Conservation (phyloP, 2,113 vertebrate genomes). For the Rafetus swinhoei region DNA sequence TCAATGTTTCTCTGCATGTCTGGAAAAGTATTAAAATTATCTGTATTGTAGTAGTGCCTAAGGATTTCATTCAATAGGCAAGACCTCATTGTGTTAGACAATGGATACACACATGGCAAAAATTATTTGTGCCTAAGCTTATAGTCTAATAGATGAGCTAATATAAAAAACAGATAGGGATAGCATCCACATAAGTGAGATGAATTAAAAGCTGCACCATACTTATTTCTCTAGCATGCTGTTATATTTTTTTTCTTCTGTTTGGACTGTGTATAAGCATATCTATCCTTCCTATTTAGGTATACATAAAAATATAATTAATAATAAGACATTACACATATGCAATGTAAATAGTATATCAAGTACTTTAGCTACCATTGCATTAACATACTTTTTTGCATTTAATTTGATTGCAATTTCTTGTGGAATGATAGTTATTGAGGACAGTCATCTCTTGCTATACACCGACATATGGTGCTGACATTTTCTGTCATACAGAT, state of each 20-base stretch:
- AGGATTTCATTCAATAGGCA: not conserved
- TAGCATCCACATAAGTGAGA: not conserved
- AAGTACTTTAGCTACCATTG: not conserved
- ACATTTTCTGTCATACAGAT: not conserved
- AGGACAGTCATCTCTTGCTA: not conserved
- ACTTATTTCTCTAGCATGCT: not conserved
- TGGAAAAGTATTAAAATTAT: not conserved
- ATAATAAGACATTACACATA: not conserved
- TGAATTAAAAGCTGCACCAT: not conserved
- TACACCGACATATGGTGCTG: not conserved
- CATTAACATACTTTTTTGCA: not conserved
- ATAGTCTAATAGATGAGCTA: not conserved
- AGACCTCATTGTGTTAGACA: not conserved
- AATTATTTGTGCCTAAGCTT: not conserved
- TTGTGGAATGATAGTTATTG: not conserved
- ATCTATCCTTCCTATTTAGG: not conserved
- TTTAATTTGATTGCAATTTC: not conserved
- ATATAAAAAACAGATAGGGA: not conserved
- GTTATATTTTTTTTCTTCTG: not conserved
- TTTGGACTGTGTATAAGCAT: rapidly evolving
- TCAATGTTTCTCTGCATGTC: not conserved
- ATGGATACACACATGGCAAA: not conserved
- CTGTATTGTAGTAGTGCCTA: not conserved
- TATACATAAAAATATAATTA: rapidly evolving
- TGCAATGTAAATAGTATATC: not conserved